Evolutionary conservation across 2,888 invertebrate species (phyloP), one percentile per base, ranked within the genome.

Genomic region (Caenorhabditis sinica): DNA sequence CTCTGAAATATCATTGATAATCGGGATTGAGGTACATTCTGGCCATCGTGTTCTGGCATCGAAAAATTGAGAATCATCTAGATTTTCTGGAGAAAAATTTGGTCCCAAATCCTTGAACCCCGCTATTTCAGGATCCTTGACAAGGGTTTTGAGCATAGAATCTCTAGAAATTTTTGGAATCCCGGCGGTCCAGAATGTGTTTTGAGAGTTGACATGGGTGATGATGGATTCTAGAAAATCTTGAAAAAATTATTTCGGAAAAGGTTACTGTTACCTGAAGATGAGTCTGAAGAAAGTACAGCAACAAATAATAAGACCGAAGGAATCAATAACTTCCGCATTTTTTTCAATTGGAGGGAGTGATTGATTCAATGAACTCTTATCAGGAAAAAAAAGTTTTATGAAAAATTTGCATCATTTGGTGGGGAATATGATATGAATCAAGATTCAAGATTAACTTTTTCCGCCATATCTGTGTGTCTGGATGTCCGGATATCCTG

Each of bases 371-470:
- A 23, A 49, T 66, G 65, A 28, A 28, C 51, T 51, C 68, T 68
- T 68, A 68, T 68, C 68, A 45, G 25, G 40, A 23, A 6, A 23
- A 49, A 49, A 56, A 71, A 71, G 58, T 53, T 56, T 45, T n/a
- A n/a, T n/a, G n/a, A 9, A 2, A 72, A 72, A 40, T 58, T 72
- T 72, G 51, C 60, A 72, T 72, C 72, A 60, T 30, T 25, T 58
- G 28, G 17, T 58, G 28, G 4, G n/a, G 8, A 65, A 65, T n/a
- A n/a, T 45, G 61, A 15, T 40, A 25, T 5, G 28, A 28, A 53
- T 6, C 20, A 3, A 49, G 49, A 20, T 49, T 3, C 49, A 9
- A 20, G n/a, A n/a, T n/a, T n/a, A 49, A 49, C 49, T 2, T 20
- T n/a, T 2, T 20, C n/a, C n/a, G n/a, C n/a, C n/a, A n/a, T n/a